Conservation (phyloP, 2,888 invertebrate genomes). For the Branchellion lobata region DNA sequence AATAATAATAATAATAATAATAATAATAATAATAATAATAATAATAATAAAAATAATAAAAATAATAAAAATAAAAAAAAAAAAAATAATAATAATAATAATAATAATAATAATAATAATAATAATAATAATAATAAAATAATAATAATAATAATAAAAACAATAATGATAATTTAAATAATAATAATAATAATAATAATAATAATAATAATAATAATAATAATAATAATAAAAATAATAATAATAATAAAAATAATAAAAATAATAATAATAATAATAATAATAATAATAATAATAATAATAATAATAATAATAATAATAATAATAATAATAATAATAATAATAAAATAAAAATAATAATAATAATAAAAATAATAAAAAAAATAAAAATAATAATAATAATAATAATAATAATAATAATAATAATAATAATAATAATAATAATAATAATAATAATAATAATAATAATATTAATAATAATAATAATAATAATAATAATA, state of each 20-base stretch:
- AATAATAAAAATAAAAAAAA: not conserved
- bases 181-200: not conserved
- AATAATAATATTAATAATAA: too few species aligned
- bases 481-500: too few species aligned
- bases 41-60: not conserved
- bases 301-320: not conserved
- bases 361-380: not conserved
- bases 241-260: not conserved
- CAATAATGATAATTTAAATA: not conserved
- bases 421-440: not conserved
- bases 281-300: not conserved
- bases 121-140: not conserved
- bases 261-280: not conserved
- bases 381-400: not conserved
- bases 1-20: conserved; percentile 7
- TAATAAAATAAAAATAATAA: not conserved
- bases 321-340: not conserved
- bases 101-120: conserved; percentile 6
- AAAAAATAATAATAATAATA: not conserved
- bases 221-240: not conserved
- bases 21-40: not conserved
- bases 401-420: not conserved
- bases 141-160: not conserved
- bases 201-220: not conserved
- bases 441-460: too few species aligned